These are phyloP conservation scores for Yponomeuta sedellus DNA, from an alignment of 2,888 invertebrate genomes.

Conservation along the genomic window DNA sequence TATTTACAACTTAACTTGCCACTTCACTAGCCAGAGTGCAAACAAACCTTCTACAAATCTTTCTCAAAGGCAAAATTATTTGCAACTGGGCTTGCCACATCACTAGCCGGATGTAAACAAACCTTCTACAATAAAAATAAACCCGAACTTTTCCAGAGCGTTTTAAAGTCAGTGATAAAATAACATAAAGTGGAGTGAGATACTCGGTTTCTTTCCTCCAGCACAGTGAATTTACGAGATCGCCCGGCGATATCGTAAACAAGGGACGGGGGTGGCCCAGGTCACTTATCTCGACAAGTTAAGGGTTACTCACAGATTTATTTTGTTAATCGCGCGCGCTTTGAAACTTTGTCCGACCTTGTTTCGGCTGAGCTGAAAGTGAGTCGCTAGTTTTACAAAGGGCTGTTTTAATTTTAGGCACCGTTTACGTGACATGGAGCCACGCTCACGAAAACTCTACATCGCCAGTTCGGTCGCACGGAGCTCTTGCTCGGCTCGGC, in stretches of 20 bases:
- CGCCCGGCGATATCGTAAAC: conserved; percentile 13
- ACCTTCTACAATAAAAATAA: neutral
- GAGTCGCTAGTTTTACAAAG: too few species aligned
- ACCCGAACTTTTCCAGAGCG: neutral
- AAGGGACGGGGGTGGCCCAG: conserved; percentile 4
- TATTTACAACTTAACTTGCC: too few species aligned
- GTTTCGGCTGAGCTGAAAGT: neutral
- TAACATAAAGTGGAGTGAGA: conserved; percentile 7
- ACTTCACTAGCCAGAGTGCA: too few species aligned
- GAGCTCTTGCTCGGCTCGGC: too few species aligned
- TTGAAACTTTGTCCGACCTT: conserved; percentile 3
- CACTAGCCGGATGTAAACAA: too few species aligned
- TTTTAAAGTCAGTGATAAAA: conserved; percentile 7
- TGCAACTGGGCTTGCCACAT: too few species aligned
- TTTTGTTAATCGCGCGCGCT: conserved; percentile 11
- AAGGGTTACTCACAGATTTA: conserved; percentile 18
- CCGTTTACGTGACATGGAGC: too few species aligned
- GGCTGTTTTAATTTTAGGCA: too few species aligned
- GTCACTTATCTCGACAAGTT: conserved; percentile 23
- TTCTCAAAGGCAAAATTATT: too few species aligned
- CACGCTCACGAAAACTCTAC: too few species aligned
- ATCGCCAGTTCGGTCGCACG: too few species aligned
- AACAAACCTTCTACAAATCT: too few species aligned
- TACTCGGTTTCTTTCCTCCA: neutral
- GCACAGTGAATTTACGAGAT: conserved; percentile 10